These are phyloP conservation scores for Caenorhabditis tropicalis DNA, from an alignment of 1,140 invertebrate species.

Conservation along the genomic window DNA sequence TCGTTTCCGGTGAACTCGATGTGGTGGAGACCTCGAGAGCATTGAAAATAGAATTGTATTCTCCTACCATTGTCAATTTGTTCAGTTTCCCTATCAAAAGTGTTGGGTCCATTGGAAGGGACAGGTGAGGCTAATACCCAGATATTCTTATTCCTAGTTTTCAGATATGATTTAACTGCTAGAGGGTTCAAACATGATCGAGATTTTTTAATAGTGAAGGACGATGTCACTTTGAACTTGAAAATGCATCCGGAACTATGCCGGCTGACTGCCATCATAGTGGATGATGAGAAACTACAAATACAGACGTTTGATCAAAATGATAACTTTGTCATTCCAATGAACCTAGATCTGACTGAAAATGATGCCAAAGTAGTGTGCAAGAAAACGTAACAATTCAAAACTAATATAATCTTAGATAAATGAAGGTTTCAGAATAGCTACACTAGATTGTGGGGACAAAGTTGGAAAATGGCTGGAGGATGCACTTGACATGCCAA, in stretches of 20 bases:
- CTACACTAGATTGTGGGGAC: slow-evolving; percentile 84
- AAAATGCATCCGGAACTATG: slow-evolving; percentile 77
- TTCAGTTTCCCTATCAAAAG: slow-evolving; percentile 93
- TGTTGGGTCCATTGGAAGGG: slow-evolving; percentile 81
- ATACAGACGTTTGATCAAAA: slow-evolving; percentile 16
- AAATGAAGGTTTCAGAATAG: slow-evolving; percentile 77
- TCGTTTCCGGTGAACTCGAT: neutral
- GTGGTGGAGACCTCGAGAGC: too few species aligned
- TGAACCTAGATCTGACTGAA: neutral
- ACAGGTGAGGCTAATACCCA: slow-evolving; percentile 46
- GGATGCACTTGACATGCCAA: slow-evolving; percentile 77
- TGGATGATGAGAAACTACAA: neutral
- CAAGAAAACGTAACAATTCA: neutral
- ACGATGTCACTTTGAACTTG: slow-evolving; percentile 73
- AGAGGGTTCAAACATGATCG: slow-evolving; percentile 43
- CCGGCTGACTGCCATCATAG: slow-evolving; percentile 73
- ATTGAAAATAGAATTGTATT: neutral
- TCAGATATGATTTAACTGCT: slow-evolving; percentile 7
- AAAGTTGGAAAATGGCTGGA: slow-evolving; percentile 82
- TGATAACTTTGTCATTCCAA: neutral
- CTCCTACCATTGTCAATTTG: slow-evolving; percentile 74
- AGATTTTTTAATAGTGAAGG: slow-evolving; percentile 27
- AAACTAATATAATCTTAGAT: neutral
- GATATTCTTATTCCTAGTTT: neutral
- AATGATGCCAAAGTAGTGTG: slow-evolving; percentile 44